Conservation (phyloP, 2,888 invertebrate species). For the Darwinula stevensoni region DNA sequence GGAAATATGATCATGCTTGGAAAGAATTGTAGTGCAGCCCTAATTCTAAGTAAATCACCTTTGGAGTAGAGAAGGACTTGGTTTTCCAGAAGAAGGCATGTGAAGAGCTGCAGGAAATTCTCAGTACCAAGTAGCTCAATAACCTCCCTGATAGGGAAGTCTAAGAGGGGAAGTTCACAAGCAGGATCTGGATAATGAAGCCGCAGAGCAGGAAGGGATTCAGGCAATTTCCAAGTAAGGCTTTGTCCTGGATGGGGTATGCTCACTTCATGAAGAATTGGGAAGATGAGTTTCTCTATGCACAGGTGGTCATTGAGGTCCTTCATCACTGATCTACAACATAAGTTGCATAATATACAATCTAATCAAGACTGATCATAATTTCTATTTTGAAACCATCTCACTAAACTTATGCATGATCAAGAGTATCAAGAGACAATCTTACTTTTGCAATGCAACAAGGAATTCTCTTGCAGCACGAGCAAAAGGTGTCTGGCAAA, state of each 20-base stretch:
- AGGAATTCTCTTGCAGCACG: constrained; percentile 27
- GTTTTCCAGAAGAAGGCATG: constrained; percentile 81
- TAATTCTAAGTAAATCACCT: constrained; percentile 23
- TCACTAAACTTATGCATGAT: no score
- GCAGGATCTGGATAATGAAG: constrained; percentile 13
- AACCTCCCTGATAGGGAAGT: constrained; percentile 63
- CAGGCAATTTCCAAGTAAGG: constrained; percentile 16
- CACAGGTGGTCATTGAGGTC: neutral
- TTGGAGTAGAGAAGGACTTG: constrained; percentile 78
- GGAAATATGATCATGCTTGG: no score
- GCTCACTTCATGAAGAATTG: constrained; percentile 73
- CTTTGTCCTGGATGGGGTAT: constrained; percentile 68
- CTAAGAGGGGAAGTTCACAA: constrained; percentile 68
- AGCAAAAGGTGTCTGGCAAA: constrained; percentile 70
- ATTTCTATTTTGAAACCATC: no score
- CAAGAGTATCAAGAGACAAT: neutral
- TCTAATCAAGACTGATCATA: no score
- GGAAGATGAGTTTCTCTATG: constrained; percentile 76
- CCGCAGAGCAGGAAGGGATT: neutral
- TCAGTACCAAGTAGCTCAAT: constrained; percentile 72
- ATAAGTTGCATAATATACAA: neutral
- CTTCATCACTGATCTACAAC: neutral
- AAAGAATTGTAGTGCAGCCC: no score
- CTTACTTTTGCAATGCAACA: neutral
- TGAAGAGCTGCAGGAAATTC: constrained; percentile 67